phyloP scores from a whole-genome alignment of 2,113 vertebrate genomes.

The Engystomops pustulosus region DNA sequence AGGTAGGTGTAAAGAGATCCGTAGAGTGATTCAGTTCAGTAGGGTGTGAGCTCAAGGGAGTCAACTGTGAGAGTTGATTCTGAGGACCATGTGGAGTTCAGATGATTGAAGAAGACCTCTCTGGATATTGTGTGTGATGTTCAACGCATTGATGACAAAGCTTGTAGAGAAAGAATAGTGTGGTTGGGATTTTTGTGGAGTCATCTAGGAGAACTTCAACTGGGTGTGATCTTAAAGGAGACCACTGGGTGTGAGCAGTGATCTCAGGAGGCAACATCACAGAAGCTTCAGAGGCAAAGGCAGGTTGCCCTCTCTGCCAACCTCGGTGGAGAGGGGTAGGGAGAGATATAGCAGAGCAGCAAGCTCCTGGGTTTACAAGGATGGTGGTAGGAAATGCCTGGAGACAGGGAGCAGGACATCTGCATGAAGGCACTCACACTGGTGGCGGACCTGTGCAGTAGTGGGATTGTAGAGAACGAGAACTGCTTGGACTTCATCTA shows the following conservation, averaged over 20 bases:
- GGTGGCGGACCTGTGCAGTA: slow-evolving; percentile 93
- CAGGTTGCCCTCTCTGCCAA: slow-evolving; percentile 29
- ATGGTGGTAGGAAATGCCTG: slow-evolving; percentile 99
- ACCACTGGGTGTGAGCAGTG: neutral
- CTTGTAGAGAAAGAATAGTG: neutral
- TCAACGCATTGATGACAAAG: neutral
- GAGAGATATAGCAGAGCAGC: slow-evolving; percentile 47
- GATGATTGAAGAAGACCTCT: neutral
- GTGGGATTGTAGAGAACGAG: slow-evolving; percentile 92
- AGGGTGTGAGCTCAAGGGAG: neutral
- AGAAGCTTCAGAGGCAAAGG: neutral
- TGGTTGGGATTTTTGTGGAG: neutral
- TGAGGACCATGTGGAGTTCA: neutral
- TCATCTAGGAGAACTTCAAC: neutral
- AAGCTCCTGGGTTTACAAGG: slow-evolving; percentile 82
- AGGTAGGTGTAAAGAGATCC: neutral
- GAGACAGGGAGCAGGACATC: slow-evolving; percentile 96
- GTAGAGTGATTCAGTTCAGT: neutral
- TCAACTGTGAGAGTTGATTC: neutral
- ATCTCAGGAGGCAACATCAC: neutral
- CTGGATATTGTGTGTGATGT: neutral
- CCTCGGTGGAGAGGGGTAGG: slow-evolving; percentile 50
- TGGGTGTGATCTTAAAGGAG: slow-evolving; percentile 21
- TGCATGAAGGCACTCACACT: slow-evolving; percentile 97
- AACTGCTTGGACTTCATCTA: slow-evolving; percentile 95